Evolutionary conservation across 1,140 invertebrate species (phyloP).

Genomic region (Drosophila willistoni): DNA sequence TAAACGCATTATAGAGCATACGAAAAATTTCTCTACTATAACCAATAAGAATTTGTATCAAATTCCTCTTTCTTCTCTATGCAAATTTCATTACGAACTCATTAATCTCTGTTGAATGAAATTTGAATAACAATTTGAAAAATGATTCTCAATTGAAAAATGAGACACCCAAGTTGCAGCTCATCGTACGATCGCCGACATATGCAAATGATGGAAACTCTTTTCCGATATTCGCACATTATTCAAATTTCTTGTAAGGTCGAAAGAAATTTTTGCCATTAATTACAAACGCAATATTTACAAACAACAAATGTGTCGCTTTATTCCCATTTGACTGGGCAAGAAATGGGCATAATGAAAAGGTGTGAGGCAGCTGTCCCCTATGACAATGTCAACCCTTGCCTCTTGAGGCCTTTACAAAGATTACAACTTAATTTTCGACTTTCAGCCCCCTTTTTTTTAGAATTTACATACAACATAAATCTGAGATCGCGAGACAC

Average conservation of each 20-base stretch:
- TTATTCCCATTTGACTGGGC: conserved; percentile 34
- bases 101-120: conserved; percentile 59
- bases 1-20: too few relatives aligned
- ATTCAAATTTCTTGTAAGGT: conserved; percentile 41
- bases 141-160: conserved; percentile 55
- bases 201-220: conserved; percentile 40
- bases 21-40: not conserved
- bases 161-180: conserved; percentile 2
- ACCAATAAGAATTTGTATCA: not conserved
- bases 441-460: conserved; percentile 56
- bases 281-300: conserved; percentile 83
- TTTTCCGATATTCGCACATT: conserved; percentile 50
- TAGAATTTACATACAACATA: conserved; percentile 74
- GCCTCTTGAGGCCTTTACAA: conserved; percentile 61
- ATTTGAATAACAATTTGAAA: conserved; percentile 56
- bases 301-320: conserved; percentile 82
- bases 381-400: conserved; percentile 59
- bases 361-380: conserved; percentile 63
- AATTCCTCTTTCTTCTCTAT: not conserved
- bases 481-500: conserved; percentile 73
- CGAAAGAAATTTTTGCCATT: conserved; percentile 44
- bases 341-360: conserved; percentile 19
- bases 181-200: conserved; percentile 15
- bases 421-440: conserved; percentile 82
- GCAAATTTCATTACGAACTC: conserved; percentile 20